Evolutionary conservation across 1,140 invertebrate species (phyloP).

Genomic region (Drosophila ironensis): DNA sequence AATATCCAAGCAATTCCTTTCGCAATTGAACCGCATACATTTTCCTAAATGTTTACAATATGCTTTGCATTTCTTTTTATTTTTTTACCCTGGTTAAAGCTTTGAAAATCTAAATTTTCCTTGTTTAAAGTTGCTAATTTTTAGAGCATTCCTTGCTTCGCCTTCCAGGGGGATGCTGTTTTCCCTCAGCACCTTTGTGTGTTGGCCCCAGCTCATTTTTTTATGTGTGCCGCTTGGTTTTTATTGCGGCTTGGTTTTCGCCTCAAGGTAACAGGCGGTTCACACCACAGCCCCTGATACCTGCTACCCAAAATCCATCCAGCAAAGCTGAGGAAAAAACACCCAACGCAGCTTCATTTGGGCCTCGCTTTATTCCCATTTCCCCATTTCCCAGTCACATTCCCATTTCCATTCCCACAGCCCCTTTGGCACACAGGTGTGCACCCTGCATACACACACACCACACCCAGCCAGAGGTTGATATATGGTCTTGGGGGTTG

Average conservation of each 20-base stretch:
- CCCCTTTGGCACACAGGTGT: constrained; percentile 63
- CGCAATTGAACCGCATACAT: too few relatives aligned
- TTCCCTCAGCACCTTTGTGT: not conserved
- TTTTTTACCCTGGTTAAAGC: too few relatives aligned
- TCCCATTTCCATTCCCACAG: constrained; percentile 17
- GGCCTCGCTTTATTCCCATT: constrained; percentile 36
- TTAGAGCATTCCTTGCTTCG: constrained; percentile 4
- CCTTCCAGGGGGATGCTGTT: not conserved
- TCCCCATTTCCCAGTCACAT: too few relatives aligned
- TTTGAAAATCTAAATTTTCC: too few relatives aligned
- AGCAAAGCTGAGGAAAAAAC: too few relatives aligned
- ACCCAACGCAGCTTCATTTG: constrained; percentile 33
- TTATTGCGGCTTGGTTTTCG: constrained; percentile 30
- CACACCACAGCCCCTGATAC: constrained; percentile 5
- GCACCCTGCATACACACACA: too few relatives aligned
- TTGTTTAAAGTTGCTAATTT: too few relatives aligned
- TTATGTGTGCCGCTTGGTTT: constrained; percentile 38
- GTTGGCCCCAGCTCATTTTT: constrained; percentile 4
- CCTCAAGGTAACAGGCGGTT: constrained; percentile 42
- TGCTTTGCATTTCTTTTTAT: too few relatives aligned
- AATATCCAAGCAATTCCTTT: too few relatives aligned
- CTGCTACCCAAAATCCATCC: constrained; percentile 3
- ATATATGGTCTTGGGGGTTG: constrained; percentile 57
- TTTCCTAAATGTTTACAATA: too few relatives aligned
- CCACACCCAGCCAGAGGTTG: too few relatives aligned